Evolutionary conservation across 2,797 vertebrate genomes (phyloP).

Genomic region (Sciurus vulgaris): DNA sequence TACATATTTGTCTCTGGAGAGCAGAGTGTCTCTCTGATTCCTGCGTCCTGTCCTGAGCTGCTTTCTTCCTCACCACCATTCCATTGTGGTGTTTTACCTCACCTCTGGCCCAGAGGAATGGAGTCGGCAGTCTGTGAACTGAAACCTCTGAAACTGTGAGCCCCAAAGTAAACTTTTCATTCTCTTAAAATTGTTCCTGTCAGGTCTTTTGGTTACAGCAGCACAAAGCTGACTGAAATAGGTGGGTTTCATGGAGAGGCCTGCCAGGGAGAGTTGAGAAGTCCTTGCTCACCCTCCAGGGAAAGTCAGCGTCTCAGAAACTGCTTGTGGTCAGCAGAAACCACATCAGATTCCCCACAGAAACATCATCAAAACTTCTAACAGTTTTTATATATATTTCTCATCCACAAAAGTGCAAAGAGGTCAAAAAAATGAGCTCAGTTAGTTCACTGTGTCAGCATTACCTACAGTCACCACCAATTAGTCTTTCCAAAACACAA

Average conservation of each 20-base stretch:
- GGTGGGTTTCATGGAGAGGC: background rate
- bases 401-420: background rate
- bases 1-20: no score
- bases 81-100: no score
- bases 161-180: no score
- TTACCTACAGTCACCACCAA: background rate
- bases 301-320: background rate
- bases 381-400: background rate
- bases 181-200: no score
- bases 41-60: no score
- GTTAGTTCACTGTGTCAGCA: background rate
- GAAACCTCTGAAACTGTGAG: no score
- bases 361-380: background rate
- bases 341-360: background rate
- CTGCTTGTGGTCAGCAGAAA: background rate
- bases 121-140: no score
- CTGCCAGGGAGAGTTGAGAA: background rate
- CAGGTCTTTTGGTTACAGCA: no score
- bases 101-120: no score
- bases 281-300: background rate
- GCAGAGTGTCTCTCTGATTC: no score
- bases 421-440: background rate
- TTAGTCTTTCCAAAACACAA: slow-evolving; percentile 20
- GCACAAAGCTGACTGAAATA: no score
- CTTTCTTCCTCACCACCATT: no score